Evolutionary conservation across 2,888 invertebrate species (phyloP).

Genomic region (Rhodophaea formosa): DNA sequence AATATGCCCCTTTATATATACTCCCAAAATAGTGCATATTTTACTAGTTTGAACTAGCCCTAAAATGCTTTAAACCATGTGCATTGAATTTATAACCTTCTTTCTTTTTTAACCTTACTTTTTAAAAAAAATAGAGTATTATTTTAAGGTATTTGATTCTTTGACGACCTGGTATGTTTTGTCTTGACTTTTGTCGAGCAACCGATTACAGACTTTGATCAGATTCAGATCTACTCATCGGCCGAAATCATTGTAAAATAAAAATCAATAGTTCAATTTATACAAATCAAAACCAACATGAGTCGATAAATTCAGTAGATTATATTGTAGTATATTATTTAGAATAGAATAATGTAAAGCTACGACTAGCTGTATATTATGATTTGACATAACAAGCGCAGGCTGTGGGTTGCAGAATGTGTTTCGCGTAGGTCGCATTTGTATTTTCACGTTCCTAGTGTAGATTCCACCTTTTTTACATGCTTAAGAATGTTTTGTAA

Average conservation of each 20-base stretch:
- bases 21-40: too few relatives aligned
- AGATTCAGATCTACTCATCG: too few relatives aligned
- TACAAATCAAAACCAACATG: slow-evolving; percentile 1
- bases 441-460: slow-evolving; percentile 7
- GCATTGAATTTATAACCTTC: too few relatives aligned
- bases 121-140: too few relatives aligned
- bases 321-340: slow-evolving; percentile 12
- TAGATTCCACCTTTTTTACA: neutral
- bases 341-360: slow-evolving; percentile 11
- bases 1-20: too few relatives aligned
- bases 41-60: too few relatives aligned
- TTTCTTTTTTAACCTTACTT: too few relatives aligned
- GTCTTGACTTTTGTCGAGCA: too few relatives aligned
- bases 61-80: too few relatives aligned
- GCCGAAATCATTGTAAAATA: neutral
- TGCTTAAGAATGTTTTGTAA: neutral
- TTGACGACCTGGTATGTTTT: too few relatives aligned
- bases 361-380: slow-evolving; percentile 4
- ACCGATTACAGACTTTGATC: too few relatives aligned
- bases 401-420: slow-evolving; percentile 15
- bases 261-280: slow-evolving; percentile 10
- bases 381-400: slow-evolving; percentile 17
- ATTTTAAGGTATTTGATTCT: too few relatives aligned
- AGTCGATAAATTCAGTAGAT: neutral
- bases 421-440: slow-evolving; percentile 11